phyloP scores from a whole-genome alignment of 2,113 vertebrate genomes.

The Cheilinus undulatus region DNA sequence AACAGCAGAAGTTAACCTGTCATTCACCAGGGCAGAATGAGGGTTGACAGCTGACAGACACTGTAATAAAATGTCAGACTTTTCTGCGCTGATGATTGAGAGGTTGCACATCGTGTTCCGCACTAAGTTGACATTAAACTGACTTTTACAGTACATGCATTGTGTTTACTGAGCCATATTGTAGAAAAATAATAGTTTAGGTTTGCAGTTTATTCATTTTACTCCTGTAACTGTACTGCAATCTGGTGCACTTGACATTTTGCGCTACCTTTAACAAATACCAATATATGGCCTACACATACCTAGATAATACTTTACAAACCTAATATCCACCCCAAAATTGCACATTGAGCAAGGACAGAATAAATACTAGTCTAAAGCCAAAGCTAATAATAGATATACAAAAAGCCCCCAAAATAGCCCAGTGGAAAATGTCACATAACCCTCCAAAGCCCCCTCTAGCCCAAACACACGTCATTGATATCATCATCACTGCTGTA shows the following conservation, averaged over 20 bases:
- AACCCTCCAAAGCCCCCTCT: slow-evolving; percentile 11
- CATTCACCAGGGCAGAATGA: not conserved
- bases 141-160: not conserved
- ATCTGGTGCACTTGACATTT: too few relatives aligned
- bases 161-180: too few relatives aligned
- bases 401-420: slow-evolving; percentile 16
- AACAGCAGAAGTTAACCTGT: slow-evolving; percentile 4
- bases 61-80: slow-evolving; percentile 17
- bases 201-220: too few relatives aligned
- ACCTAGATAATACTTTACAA: too few relatives aligned
- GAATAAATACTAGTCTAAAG: not conserved
- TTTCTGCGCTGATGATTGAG: not conserved
- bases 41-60: slow-evolving; percentile 1
- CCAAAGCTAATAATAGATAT: not conserved
- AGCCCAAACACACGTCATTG: slow-evolving; percentile 28
- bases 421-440: slow-evolving; percentile 40
- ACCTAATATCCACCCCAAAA: not conserved
- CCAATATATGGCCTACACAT: too few relatives aligned
- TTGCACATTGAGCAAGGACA: not conserved
- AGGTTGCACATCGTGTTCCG: not conserved
- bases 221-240: too few relatives aligned
- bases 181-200: not conserved
- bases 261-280: too few relatives aligned
- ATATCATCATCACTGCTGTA: slow-evolving; percentile 20
- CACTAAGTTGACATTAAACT: not conserved